Evolutionary conservation across 2,113 vertebrate species (phyloP), one percentile per base, ranked within the genome.

Genomic region (Muscicapa adusta): DNA sequence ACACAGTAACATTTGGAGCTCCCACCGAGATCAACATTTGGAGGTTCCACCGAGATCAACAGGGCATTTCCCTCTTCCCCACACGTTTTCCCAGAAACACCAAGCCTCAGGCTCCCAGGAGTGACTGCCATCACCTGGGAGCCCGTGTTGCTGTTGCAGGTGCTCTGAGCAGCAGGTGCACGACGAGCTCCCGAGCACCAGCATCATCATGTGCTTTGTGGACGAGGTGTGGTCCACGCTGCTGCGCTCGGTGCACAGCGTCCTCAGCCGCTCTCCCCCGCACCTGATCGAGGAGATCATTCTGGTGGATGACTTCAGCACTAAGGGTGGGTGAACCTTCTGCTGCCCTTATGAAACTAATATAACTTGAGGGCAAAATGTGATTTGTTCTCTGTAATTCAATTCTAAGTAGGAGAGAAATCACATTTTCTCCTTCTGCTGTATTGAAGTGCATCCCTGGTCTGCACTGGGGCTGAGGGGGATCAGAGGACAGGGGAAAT

Each of bases 161-260:
- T 99, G 99, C 97, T 95, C 97, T 0, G 94, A 98, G 73, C 98
- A 97, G 70, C 42, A 96, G 38, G 98, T 99, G 54, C 99, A 99
- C 9, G 54, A 99, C 2, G 96, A 98, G 84, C 97, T 99, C 36
- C 99, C 99, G 0, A 98, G 96, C 85, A 99, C 99, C 93, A 99
- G 97, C 14, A 95, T 99, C 96, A 99, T 99, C 95, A 99, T 99
- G 98, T 99, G 99, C 91, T 99, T 99, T 6, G 99, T 99, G 95
- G 99, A 99, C 19, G 99, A 99, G 76, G 99, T 99, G 60, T 99
- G 99, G 99, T 99, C 99, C n/a, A 98, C 99, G 1, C 98, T 99
- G 3, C 97, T 99, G 13, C 98, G 99, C 92, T 99, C 99, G 0
- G 98, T 99, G 51, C 99, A 99, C 92, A 99, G 99, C 23, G 98